phyloP scores from a whole-genome alignment of 2,113 vertebrate genomes.

The Blennius ocellaris region DNA sequence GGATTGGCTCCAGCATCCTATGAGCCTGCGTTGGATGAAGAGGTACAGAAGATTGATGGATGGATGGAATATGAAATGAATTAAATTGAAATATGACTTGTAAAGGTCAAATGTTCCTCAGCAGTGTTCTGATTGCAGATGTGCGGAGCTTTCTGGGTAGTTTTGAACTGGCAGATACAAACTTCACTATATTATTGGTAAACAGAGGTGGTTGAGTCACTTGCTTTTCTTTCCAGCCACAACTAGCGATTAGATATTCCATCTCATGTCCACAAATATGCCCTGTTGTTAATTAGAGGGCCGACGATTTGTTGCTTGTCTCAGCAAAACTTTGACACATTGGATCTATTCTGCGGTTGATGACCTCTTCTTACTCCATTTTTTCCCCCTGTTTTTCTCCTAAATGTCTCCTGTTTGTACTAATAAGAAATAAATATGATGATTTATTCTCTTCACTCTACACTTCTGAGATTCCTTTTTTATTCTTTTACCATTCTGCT shows the following conservation, averaged over 20 bases:
- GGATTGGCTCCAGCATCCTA: too few species aligned
- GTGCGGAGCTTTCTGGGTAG: constrained; percentile 10
- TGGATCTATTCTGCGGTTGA: constrained; percentile 31
- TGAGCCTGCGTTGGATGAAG: too few species aligned
- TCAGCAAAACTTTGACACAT: constrained; percentile 49
- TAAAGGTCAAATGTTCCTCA: background rate
- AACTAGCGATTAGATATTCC: constrained; percentile 59
- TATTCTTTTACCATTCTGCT: background rate
- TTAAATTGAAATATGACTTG: constrained; percentile 3
- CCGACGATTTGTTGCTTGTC: constrained; percentile 39
- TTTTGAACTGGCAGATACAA: constrained; percentile 27
- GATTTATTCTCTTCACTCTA: background rate
- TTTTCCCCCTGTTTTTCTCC: constrained; percentile 7
- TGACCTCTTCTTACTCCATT: constrained; percentile 25
- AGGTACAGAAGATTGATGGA: too few species aligned
- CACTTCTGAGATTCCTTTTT: background rate
- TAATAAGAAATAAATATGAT: constrained; percentile 18
- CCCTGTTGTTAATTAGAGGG: constrained; percentile 61
- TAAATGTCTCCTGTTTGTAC: constrained; percentile 5
- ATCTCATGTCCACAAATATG: constrained; percentile 59
- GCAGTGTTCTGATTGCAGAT: background rate
- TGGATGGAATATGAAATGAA: background rate
- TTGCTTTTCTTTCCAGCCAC: constrained; percentile 61
- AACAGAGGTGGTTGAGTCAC: constrained; percentile 61
- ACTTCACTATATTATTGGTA: constrained; percentile 55